phyloP scores from a whole-genome alignment of 2,888 invertebrate genomes.

The Chymomyza fuscimana region DNA sequence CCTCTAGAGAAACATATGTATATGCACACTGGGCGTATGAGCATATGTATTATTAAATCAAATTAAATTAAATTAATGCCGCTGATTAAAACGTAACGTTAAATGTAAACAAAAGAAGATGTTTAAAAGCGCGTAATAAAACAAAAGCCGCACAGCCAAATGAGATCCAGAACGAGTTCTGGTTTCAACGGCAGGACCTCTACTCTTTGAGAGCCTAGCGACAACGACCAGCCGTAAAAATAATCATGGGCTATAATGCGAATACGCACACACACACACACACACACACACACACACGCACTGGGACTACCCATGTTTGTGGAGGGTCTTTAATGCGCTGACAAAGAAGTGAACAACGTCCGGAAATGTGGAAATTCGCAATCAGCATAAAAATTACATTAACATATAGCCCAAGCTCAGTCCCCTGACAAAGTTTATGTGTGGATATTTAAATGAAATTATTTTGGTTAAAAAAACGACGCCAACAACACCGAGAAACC shows the following conservation, averaged over 20 bases:
- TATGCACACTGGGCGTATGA: not conserved
- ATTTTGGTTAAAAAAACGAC: conserved; percentile 38
- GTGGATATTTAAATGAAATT: conserved; percentile 66
- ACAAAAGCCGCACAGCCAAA: conserved; percentile 44
- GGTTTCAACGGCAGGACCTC: not conserved
- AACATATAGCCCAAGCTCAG: conserved; percentile 44
- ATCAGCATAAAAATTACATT: conserved; percentile 74
- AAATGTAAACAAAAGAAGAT: conserved; percentile 53
- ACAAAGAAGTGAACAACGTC: conserved; percentile 49
- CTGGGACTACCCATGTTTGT: not conserved
- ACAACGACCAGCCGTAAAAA: conserved; percentile 38
- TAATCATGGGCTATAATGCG: conserved; percentile 45
- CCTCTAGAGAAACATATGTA: conserved; percentile 10
- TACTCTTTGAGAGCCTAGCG: conserved; percentile 35
- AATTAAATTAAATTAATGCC: conserved; percentile 73
- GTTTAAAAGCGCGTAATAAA: conserved; percentile 22
- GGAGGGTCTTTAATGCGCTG: conserved; percentile 37
- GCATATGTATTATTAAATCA: conserved; percentile 60
- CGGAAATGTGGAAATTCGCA: conserved; percentile 73
- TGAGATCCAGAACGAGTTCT: not conserved
- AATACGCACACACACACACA: not conserved
- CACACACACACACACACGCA: too few species aligned
- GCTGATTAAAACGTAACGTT: conserved; percentile 58
- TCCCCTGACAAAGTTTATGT: conserved; percentile 47
- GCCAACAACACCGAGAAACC: conserved; percentile 14